Evolutionary conservation across 1,140 invertebrate genomes (phyloP), one percentile per base, ranked within the genome.

Genomic region (Bombus polaris): DNA sequence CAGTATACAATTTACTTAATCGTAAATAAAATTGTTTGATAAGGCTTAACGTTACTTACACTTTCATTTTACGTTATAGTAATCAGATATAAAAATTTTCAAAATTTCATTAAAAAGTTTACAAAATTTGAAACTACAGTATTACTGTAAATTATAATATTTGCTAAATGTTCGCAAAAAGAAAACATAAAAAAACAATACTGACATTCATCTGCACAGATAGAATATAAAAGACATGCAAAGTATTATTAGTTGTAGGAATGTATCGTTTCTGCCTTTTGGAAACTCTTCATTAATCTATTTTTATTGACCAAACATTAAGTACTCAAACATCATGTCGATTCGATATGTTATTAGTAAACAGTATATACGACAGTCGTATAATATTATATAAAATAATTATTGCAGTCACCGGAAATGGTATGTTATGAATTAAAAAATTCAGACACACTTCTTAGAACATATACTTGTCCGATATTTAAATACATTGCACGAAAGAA

Each of bases 141-240:
- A 59, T 78, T 62, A 81, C 32, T 85, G 83, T 77, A 83, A 89
- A 65, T 4, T 80, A 80, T 80, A 53, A 12, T 42, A 70, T 57
- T 82, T 59, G 76, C 42, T 57, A 88, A 62, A 88, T 57, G 25
- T 83, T 81, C 70, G 12, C 39, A 83, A 87, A 88, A 87, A 85
- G 87, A 81, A 57, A 88, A 82, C 22, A 90, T 73, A 91, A 91
- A 66, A 81, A 89, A 90, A 87, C 88, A 94, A 94, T 94, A 94
- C 93, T 94, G 93, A 93, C 91, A 89, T 83, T 91, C 75, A 88
- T 90, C 88, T 80, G 85, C 83, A 90, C 85, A 86, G 88, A 87
- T 86, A 88, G 83, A 81, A 83, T 91, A 89, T 66, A 92, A 89
- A 93, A 93, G 91, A 87, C 93, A 90, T 89, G 91, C 89, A 88